phyloP scores from a whole-genome alignment of 2,888 invertebrate genomes.

The Seira sanloemensis region DNA sequence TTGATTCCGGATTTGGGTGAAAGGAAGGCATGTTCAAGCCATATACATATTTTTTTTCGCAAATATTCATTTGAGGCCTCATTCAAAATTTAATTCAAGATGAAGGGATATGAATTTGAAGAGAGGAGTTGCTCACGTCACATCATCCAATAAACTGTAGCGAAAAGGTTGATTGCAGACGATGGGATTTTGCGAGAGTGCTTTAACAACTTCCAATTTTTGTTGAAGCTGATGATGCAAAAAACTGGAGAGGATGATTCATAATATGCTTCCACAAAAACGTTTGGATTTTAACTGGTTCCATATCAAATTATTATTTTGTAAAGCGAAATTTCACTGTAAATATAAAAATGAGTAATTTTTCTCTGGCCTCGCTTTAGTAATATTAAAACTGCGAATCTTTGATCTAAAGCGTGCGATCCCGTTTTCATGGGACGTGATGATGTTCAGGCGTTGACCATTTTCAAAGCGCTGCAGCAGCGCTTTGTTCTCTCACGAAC shows the following conservation, averaged over 20 bases:
- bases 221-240: neutral
- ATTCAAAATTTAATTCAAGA: no score
- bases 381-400: neutral
- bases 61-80: neutral
- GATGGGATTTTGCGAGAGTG: neutral
- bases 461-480: no score
- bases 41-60: neutral
- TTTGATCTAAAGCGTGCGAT: neutral
- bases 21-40: neutral
- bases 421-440: neutral
- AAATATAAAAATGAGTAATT: no score
- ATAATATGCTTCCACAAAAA: neutral
- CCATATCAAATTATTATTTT: neutral
- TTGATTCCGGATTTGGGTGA: neutral
- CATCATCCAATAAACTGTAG: neutral
- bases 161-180: neutral
- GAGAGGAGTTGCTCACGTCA: neutral
- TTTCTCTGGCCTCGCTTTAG: neutral
- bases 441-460: neutral
- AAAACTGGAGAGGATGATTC: neutral
- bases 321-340: neutral
- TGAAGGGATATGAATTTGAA: neutral
- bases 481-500: neutral
- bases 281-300: no score
- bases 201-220: neutral